Base-by-base conservation (phyloP, 1,140 invertebrate genomes). In the Orussus abietinus region DNA sequence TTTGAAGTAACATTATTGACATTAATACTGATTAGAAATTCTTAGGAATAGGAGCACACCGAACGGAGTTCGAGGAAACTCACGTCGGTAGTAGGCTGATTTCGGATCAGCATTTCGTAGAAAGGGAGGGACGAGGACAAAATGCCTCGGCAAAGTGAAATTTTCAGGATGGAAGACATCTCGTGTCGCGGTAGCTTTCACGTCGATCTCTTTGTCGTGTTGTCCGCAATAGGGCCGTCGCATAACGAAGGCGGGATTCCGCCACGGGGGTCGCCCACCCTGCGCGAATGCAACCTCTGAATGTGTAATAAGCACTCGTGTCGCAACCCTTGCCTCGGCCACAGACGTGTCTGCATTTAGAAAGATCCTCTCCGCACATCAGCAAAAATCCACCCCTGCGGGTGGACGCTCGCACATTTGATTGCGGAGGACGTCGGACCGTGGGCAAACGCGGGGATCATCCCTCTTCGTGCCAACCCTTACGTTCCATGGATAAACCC, bases 231-330 rank as follows among this genome's bases (percentile, higher is more conserved):
- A 26, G 20, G 11, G 18, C 13, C 11, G 11, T 34, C 26, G 22
- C 22, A 25, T 25, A 25, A 25, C 22, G 31, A 39, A 28, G 26
- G 22, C 25, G 20, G 10, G 11, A 9, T n/a, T 37, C 7, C 26
- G 33, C 13, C 18, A 21, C 29, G 17, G 12, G 4, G 4, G 26
- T 35, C 10, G 41, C 41, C 41, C 30, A 20, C 30, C 17, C 30
- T 18, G 41, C 25, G 22, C 32, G 19, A 39, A 38, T 31, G 35
- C 39, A 20, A 37, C 35, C 51, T 49, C 50, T 61, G 55, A 64
- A 62, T 62, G 59, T 62, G 57, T 64, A 64, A 64, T 62, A 61
- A 61, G 62, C 59, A 59, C 59, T 61, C 57, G 53, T 47, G 47
- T 52, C 33, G 53, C 53, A 52, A 53, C 57, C 57, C 57, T 55